These are phyloP conservation scores for Pseudopodoces humilis DNA, from an alignment of 2,113 vertebrate species.

Conservation along the genomic window DNA sequence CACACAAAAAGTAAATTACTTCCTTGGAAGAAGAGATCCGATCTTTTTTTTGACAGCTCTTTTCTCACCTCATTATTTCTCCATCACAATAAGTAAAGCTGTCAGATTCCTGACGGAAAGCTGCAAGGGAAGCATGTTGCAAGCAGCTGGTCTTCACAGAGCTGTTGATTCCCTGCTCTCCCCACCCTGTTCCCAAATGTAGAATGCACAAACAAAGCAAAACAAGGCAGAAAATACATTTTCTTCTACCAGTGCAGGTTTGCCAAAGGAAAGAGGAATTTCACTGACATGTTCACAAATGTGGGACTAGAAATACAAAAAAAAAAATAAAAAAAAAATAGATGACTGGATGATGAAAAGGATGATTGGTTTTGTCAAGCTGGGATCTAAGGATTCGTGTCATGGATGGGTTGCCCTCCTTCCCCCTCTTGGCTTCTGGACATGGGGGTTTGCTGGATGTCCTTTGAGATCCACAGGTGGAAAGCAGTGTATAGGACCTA, in stretches of 20 bases:
- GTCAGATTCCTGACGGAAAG: conserved; percentile 13
- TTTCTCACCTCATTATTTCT: conserved; percentile 62
- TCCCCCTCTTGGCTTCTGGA: background rate
- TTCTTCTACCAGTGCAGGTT: background rate
- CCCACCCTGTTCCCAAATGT: background rate
- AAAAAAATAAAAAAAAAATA: background rate
- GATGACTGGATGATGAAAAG: background rate
- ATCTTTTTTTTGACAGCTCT: conserved; percentile 39
- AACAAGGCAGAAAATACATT: background rate
- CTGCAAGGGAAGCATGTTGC: conserved; percentile 27
- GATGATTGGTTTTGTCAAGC: background rate
- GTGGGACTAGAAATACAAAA: background rate
- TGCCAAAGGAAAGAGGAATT: background rate
- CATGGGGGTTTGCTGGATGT: background rate
- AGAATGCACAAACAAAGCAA: background rate
- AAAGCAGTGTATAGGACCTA: background rate
- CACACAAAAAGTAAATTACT: background rate
- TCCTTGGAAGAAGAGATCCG: background rate
- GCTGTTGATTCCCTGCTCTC: background rate
- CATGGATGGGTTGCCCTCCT: rapidly evolving
- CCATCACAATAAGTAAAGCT: conserved; percentile 51
- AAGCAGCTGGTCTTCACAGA: background rate
- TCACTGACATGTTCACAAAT: background rate
- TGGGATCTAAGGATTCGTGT: background rate
- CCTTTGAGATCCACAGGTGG: background rate